Evolutionary conservation across 1,140 invertebrate genomes (phyloP).

Genomic region (Metopolophium dirhodum): DNA sequence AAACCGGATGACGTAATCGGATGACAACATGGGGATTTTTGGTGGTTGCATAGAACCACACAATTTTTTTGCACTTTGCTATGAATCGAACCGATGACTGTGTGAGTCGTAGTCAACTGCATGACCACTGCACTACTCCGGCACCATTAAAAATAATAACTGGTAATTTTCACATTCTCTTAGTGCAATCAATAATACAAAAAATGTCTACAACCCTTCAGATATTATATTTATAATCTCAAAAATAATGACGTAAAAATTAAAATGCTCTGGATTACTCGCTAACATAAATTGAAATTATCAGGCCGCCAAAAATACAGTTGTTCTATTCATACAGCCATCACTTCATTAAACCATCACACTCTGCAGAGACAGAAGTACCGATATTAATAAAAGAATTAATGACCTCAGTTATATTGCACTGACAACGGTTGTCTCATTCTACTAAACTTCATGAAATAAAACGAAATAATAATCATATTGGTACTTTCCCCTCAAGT

Average conservation of each 20-base stretch:
- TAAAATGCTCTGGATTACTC: neutral
- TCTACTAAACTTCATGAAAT: neutral
- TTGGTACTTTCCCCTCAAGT: neutral
- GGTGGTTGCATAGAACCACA: too few species aligned
- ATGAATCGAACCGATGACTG: too few species aligned
- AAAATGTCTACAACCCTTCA: neutral
- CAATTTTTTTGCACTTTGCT: too few species aligned
- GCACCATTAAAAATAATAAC: too few species aligned
- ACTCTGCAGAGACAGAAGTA: neutral
- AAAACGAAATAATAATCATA: neutral
- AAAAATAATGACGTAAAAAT: neutral
- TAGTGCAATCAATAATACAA: neutral
- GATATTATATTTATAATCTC: neutral
- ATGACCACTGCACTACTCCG: too few species aligned
- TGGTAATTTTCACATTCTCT: neutral
- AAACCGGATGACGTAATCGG: too few species aligned
- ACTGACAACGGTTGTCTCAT: neutral
- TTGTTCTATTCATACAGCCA: neutral
- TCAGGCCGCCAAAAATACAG: neutral
- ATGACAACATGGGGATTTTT: too few species aligned
- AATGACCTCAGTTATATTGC: neutral
- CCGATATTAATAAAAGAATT: neutral
- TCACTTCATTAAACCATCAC: neutral
- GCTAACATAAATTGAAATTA: neutral
- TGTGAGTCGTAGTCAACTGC: too few species aligned